A percentile compares a stretch with the other conserved stretches of the same genome.
phyloP scores from a whole-genome alignment of 2,888 invertebrate species.

The Tiliacea aurago region DNA sequence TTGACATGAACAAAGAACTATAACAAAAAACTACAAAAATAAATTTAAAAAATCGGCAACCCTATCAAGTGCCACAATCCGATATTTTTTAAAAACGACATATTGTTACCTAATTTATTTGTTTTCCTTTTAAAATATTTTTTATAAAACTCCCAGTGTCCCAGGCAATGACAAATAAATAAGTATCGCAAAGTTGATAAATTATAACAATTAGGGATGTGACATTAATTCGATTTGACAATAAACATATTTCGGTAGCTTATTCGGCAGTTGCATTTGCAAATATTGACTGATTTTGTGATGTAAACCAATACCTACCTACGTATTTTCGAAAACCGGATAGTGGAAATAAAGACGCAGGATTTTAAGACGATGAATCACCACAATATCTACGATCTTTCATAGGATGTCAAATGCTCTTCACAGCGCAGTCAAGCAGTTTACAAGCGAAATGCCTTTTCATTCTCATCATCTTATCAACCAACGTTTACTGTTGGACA shows the following conservation, averaged over 20 bases:
- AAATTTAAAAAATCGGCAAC: too few relatives aligned
- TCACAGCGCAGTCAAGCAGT: too few relatives aligned
- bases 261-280: slow-evolving; percentile 13
- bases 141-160: slow-evolving; percentile 15
- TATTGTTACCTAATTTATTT: slow-evolving; percentile 8
- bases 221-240: slow-evolving; percentile 36
- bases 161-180: slow-evolving; percentile 48
- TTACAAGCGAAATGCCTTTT: neutral
- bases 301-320: slow-evolving; percentile 1
- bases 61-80: slow-evolving; percentile 3
- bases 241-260: slow-evolving; percentile 47
- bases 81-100: slow-evolving; percentile 8
- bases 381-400: neutral
- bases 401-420: neutral
- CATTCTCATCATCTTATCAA: neutral
- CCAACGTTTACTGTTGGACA: too few relatives aligned
- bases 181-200: slow-evolving; percentile 48
- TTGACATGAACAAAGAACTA: too few relatives aligned
- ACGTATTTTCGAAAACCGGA: slow-evolving; percentile 1
- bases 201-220: slow-evolving; percentile 48
- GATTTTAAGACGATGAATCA: neutral
- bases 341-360: neutral
- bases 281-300: neutral
- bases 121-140: slow-evolving; percentile 28
- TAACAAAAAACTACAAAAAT: too few relatives aligned